Conservation (phyloP, 2,113 vertebrate genomes). For the Motacilla tschutschensis region DNA sequence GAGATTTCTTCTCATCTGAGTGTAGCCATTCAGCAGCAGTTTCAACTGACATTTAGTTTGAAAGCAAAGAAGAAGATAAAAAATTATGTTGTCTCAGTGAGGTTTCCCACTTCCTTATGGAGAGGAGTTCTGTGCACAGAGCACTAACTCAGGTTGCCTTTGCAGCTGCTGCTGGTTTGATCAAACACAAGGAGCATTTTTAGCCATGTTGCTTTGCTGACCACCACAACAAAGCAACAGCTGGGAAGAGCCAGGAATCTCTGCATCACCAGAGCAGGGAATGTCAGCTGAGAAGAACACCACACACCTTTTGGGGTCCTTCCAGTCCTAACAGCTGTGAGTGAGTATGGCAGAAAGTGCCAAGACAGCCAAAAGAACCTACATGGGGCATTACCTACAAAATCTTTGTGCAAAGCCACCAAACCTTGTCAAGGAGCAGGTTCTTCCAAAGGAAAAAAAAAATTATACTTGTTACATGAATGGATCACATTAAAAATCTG, state of each 20-base stretch:
- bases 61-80: neutral
- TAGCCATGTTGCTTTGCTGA: neutral
- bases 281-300: neutral
- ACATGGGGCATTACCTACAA: neutral
- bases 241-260: neutral
- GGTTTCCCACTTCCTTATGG: slow-evolving; percentile 48
- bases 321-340: neutral
- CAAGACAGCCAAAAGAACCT: neutral
- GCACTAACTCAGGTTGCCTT: neutral
- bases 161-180: slow-evolving; percentile 10
- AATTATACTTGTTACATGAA: neutral
- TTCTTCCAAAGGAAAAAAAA: neutral
- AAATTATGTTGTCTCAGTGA: slow-evolving; percentile 7
- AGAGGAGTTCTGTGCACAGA: slow-evolving; percentile 8
- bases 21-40: neutral
- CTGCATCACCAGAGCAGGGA: neutral
- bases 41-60: slow-evolving; percentile 22
- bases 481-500: neutral
- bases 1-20: neutral
- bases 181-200: neutral
- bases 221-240: neutral
- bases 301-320: neutral
- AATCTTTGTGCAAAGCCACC: neutral
- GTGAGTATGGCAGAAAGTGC: neutral
- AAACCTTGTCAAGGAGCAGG: neutral